Evolutionary conservation across 2,888 invertebrate species (phyloP), one percentile per base, ranked within the genome.

Genomic region (Petrolisthes manimaculis): DNA sequence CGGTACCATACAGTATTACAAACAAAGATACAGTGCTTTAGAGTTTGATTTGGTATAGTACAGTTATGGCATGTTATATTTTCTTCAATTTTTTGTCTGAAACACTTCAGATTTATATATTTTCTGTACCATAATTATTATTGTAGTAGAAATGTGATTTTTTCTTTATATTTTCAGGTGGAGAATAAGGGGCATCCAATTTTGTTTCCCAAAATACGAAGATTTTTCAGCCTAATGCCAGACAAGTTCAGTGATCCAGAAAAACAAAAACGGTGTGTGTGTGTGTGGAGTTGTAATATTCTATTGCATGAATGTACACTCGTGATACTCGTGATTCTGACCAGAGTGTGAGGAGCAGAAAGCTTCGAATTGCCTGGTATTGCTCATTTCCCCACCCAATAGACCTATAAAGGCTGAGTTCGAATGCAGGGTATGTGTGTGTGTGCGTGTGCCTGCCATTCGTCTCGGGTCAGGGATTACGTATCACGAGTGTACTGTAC

Each of bases 241-340:
- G 77, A 71, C 14, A 74, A 54, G 53, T 88, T 93, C 93, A 94
- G 94, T 81, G 95, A 96, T 92, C 93, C 94, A 89, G 93, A 91
- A 5, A 92, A 96, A 93, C 96, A 97, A 92, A 93, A 94, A 92
- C 95, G 95, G 97, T 97, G 94, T 93, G 92, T 90, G 97, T 97
- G 94, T 93, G 92, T 90, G 69, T 74, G 12, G 4, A 75, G 8
- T 37, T 51, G 5, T 67, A 79, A n/a, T 53, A 6, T 77, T 37
- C 4, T 54, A 54, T 14, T 78, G 78, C n/a, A 53, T 37, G 4
- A n/a, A 78, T 78, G 18, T 24, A 21, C 9, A n/a, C n/a, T n/a
- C n/a, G n/a, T n/a, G n/a, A n/a, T n/a, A n/a, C n/a, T n/a, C n/a
- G n/a, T n/a, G n/a, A n/a, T n/a, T n/a, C n/a, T n/a, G n/a, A n/a